Evolutionary conservation across 2,888 invertebrate species (phyloP).

Genomic region (Maniola hyperantus): DNA sequence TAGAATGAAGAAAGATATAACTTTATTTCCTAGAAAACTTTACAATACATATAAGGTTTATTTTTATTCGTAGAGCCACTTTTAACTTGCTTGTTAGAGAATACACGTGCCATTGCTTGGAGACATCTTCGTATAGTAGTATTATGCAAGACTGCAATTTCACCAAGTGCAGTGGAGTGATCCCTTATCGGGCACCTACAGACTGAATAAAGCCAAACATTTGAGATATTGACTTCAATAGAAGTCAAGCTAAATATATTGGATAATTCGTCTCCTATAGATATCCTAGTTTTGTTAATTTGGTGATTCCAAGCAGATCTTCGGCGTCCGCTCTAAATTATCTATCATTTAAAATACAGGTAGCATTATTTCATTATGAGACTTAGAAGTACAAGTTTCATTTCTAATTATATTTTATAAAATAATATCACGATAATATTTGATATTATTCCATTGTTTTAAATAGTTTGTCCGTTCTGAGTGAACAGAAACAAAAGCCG

Average conservation of each 20-base stretch:
- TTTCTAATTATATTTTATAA: background rate
- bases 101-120: conserved; percentile 23
- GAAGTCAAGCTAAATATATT: conserved; percentile 9
- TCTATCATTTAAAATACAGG: too few relatives aligned
- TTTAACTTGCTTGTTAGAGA: conserved; percentile 11
- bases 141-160: conserved; percentile 69
- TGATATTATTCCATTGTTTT: conserved; percentile 24
- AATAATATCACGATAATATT: conserved; percentile 7
- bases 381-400: too few relatives aligned
- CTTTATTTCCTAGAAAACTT: background rate
- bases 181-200: conserved; percentile 75
- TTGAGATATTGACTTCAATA: conserved; percentile 40
- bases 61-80: conserved; percentile 6
- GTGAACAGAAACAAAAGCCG: conserved; percentile 28
- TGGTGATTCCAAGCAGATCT: background rate
- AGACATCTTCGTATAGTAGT: conserved; percentile 44
- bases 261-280: background rate
- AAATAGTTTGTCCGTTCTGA: conserved; percentile 20
- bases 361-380: too few relatives aligned
- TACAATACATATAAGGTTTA: conserved; percentile 9
- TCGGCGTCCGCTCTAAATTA: too few relatives aligned
- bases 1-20: background rate
- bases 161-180: conserved; percentile 60
- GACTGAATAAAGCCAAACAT: conserved; percentile 69
- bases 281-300: background rate